Evolutionary conservation across 92 coral and sea anemone genomes (phyloP).

Genomic region (Nematostella vectensis): DNA sequence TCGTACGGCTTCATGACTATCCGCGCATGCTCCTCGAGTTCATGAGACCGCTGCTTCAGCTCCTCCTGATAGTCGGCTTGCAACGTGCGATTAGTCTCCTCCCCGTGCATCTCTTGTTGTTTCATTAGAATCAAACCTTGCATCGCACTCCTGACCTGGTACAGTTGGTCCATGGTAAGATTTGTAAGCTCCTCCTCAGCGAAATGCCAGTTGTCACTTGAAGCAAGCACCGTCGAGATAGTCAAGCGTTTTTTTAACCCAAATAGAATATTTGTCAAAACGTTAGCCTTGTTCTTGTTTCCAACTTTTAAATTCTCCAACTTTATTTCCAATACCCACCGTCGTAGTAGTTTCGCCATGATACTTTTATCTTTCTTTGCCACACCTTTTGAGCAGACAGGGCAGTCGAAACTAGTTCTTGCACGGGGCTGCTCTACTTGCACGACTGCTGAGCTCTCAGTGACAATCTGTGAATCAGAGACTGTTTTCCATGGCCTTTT

Average conservation of each 20-base stretch:
- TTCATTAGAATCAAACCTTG: not conserved
- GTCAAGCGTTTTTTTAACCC: conserved; percentile 13
- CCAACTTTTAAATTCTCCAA: conserved; percentile 6
- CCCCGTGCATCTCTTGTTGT: conserved; percentile 3
- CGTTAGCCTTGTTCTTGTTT: conserved; percentile 2
- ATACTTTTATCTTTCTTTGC: conserved; percentile 4
- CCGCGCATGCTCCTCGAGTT: conserved; percentile 14
- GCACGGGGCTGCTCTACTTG: conserved; percentile 6
- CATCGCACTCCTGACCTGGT: conserved; percentile 3
- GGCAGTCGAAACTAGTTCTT: conserved; percentile 10
- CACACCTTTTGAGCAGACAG: conserved; percentile 11
- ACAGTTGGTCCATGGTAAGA: conserved; percentile 3
- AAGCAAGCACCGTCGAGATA: not conserved
- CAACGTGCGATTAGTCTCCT: conserved; percentile 1
- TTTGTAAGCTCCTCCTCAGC: conserved; percentile 1
- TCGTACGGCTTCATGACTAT: conserved; percentile 20
- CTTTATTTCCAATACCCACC: conserved; percentile 17
- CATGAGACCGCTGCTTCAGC: conserved; percentile 12
- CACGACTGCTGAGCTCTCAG: conserved; percentile 6
- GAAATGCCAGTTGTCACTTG: conserved; percentile 9
- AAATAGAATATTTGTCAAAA: conserved; percentile 4
- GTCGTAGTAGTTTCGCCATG: not conserved
- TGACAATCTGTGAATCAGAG: not conserved
- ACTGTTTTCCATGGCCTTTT: conserved; percentile 4
- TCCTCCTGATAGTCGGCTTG: conserved; percentile 2